Percentiles rank a stretch among this genome's conserved stretches.
Conservation (phyloP, 2,888 invertebrate genomes). For the Autographa pulchrina region DNA sequence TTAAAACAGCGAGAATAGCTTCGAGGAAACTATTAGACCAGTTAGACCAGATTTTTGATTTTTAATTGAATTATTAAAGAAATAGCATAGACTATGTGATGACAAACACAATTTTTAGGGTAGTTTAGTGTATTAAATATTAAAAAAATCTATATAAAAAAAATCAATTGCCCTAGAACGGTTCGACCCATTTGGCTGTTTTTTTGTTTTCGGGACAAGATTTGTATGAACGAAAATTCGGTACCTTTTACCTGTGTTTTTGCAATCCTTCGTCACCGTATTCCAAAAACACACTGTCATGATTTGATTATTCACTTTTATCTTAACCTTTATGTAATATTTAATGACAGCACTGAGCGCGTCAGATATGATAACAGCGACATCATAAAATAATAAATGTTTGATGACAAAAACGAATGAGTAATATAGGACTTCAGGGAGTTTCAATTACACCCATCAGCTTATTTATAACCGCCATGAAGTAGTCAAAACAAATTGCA, state of each 20-base stretch:
- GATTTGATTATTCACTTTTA: background rate
- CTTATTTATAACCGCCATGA: background rate
- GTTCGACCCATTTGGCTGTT: too few species aligned
- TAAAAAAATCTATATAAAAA: too few species aligned
- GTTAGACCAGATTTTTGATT: background rate
- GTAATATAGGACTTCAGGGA: background rate
- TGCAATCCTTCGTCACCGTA: background rate
- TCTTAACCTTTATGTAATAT: background rate
- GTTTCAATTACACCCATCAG: background rate
- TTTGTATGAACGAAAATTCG: too few species aligned
- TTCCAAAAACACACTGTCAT: background rate
- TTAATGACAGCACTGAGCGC: background rate
- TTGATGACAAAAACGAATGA: background rate
- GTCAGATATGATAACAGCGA: background rate
- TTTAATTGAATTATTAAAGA: background rate
- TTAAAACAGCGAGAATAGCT: background rate
- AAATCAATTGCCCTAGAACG: too few species aligned
- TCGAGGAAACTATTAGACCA: conserved; percentile 4
- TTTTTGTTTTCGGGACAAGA: too few species aligned
- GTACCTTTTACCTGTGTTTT: background rate
- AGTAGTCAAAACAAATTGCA: background rate
- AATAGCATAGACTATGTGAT: background rate
- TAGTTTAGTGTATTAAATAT: too few species aligned
- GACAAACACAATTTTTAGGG: background rate
- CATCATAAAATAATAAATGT: background rate